Evolutionary conservation across 2,797 vertebrate species (phyloP).

Genomic region (Karalla daura): DNA sequence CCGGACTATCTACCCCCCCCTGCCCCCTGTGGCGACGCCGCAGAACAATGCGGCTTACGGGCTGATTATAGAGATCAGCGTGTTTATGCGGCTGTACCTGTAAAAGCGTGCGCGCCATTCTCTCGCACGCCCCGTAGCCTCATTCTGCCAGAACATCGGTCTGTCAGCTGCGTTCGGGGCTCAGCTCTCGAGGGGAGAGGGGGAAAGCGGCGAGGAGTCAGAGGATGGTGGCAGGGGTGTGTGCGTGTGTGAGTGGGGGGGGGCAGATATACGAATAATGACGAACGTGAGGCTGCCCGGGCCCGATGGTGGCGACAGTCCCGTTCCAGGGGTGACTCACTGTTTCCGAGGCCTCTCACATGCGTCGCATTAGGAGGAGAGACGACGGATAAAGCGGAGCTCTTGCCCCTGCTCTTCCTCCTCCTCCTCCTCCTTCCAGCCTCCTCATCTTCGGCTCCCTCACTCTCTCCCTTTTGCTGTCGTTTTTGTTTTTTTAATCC

Average conservation of each 20-base stretch:
- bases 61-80: slow-evolving; percentile 17
- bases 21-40: slow-evolving; percentile 7
- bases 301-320: slow-evolving; percentile 62
- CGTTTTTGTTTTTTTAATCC: slow-evolving; percentile 15
- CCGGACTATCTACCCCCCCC: slow-evolving; percentile 24
- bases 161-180: background rate
- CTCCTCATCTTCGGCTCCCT: slow-evolving; percentile 23
- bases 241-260: slow-evolving; percentile 39
- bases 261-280: slow-evolving; percentile 35
- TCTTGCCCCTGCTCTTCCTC: slow-evolving; percentile 28
- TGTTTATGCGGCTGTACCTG: background rate
- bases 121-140: background rate
- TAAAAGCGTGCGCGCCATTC: background rate
- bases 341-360: slow-evolving; percentile 75
- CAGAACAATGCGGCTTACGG: slow-evolving; percentile 27
- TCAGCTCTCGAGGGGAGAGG: background rate
- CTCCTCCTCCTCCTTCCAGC: slow-evolving; percentile 20
- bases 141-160: slow-evolving; percentile 6
- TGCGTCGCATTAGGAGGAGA: slow-evolving; percentile 74
- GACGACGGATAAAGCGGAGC: slow-evolving; percentile 63
- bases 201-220: slow-evolving; percentile 13
- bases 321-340: slow-evolving; percentile 68
- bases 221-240: slow-evolving; percentile 12
- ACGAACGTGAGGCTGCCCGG: slow-evolving; percentile 39
- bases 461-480: slow-evolving; percentile 20